phyloP scores from a whole-genome alignment of 2,113 vertebrate species.

The Bubo scandiacus region DNA sequence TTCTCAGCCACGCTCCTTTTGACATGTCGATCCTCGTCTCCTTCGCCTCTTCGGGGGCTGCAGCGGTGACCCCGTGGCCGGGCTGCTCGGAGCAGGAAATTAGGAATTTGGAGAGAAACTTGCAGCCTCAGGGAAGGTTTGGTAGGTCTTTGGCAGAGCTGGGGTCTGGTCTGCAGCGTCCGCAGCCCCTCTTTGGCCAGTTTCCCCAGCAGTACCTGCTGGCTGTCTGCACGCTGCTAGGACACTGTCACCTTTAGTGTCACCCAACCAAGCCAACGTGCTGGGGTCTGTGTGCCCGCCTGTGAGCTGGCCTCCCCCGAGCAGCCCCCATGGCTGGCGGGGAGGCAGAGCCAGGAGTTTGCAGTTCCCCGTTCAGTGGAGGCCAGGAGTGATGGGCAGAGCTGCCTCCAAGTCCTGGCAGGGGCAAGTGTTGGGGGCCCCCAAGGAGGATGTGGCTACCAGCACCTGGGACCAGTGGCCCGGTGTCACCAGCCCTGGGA shows the following conservation, averaged over 20 bases:
- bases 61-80: rapidly evolving
- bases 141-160: neutral
- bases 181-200: neutral
- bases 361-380: neutral
- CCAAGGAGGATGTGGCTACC: neutral
- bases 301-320: neutral
- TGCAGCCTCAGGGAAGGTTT: neutral
- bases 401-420: neutral
- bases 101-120: neutral
- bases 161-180: too few species aligned
- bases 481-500: neutral
- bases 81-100: neutral
- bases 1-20: neutral
- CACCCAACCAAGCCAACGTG: rapidly evolving
- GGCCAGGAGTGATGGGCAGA: neutral
- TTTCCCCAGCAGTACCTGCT: neutral
- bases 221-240: neutral
- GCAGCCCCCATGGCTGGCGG: rapidly evolving
- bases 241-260: neutral
- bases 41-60: neutral
- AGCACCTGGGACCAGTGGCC: neutral
- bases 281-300: neutral
- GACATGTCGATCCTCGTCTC: neutral
- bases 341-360: neutral
- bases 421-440: neutral